Base-by-base conservation (phyloP, 2,888 invertebrate genomes). In the Griposia aprilina region DNA sequence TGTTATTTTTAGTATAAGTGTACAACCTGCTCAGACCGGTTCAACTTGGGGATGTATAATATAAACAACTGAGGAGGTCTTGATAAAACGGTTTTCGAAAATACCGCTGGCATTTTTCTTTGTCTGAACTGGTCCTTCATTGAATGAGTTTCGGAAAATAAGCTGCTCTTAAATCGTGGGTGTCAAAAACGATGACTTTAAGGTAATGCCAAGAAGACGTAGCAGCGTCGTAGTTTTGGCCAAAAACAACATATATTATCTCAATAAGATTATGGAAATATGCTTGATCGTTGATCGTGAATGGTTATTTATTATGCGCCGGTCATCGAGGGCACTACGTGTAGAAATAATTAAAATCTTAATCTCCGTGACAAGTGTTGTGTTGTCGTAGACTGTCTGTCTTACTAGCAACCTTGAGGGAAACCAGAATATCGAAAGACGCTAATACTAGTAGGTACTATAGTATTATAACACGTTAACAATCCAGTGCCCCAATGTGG, bases 1-100 rank as follows among this genome's bases (percentile, higher is more conserved):
- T 89, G 87, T 89, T 91, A 90, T 90, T 90, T 89, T 89, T 89
- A 90, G 81, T 76, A 78, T 72, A 78, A 73, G 65, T 82, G 45
- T 55, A 30, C 26, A 73, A 83, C 86, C 79, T 63, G 83, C 70
- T 55, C 17, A 0, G 48, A 60, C 70, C 66, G 65, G 85, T 76
- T 71, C 30, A 1, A 45, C 36, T 59, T 69, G 60, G 55, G 52
- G 81, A 84, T 65, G 65, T 48, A 50, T 50, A 52, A 36, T 60
- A 36, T 70, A 68, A 70, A 72, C 52, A 59, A 48, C 48, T 57
- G n/a, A 66, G 30, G 57, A 81, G 67, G 36, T 81, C 48, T 78
- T 17, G 57, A 68, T 36, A 52, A 68, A 81, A 81, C 70, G 69
- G 80, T 83, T 82, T 59, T 69, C 15, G n/a, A 65, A n/a, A 60